Conservation (phyloP, 2,113 vertebrate genomes). For the Nycticryphes semicollaris region DNA sequence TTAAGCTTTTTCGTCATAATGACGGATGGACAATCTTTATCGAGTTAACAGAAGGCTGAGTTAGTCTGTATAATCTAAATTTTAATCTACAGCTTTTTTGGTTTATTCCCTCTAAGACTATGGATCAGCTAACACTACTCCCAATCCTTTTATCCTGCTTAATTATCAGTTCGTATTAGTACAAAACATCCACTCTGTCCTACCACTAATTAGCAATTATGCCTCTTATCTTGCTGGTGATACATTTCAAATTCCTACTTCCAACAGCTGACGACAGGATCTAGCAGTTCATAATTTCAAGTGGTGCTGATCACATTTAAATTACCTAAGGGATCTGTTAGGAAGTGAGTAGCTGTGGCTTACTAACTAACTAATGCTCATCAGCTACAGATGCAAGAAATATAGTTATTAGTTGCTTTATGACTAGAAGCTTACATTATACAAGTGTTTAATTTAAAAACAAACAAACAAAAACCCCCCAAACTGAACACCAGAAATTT, state of each 20-base stretch:
- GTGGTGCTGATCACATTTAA: background rate
- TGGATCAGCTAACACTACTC: constrained; percentile 29
- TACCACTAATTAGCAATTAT: constrained; percentile 23
- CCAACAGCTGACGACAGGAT: background rate
- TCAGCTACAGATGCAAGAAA: background rate
- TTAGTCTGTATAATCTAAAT: background rate
- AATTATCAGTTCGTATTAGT: constrained; percentile 47
- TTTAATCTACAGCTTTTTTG: background rate
- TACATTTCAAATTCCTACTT: constrained; percentile 10
- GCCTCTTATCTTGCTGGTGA: constrained; percentile 17
- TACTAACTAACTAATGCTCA: background rate
- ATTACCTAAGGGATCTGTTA: background rate
- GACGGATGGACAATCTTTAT: background rate
- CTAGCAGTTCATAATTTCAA: background rate
- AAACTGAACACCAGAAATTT: background rate
- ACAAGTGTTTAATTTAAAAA: background rate
- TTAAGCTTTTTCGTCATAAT: background rate
- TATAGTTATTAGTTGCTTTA: background rate
- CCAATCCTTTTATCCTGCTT: constrained; percentile 37
- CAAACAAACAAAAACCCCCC: background rate
- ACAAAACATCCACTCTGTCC: constrained; percentile 4
- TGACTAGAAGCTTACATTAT: background rate
- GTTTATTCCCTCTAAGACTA: constrained; percentile 26
- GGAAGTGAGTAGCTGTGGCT: background rate
- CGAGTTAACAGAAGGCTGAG: background rate